Evolutionary conservation across 2,113 vertebrate genomes (phyloP).

Genomic region (Coregonus clupeaformis): DNA sequence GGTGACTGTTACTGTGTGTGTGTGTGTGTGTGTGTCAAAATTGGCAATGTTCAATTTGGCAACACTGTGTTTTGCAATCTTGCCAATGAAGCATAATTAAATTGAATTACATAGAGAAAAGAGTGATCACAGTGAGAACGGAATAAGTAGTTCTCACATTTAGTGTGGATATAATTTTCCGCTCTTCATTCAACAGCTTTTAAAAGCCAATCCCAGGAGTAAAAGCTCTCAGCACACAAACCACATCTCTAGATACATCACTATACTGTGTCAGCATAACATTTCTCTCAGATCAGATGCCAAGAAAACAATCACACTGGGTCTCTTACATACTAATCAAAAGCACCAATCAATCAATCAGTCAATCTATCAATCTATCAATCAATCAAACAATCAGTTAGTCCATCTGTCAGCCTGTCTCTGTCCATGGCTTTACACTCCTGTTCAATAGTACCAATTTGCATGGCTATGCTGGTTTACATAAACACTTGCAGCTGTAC

Average conservation of each 20-base stretch:
- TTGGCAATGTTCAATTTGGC: no score
- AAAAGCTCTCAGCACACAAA: background rate
- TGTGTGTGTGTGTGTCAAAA: constrained; percentile 1
- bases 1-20: background rate
- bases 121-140: constrained; percentile 46
- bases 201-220: background rate
- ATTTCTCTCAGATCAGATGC: constrained; percentile 51
- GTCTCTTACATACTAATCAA: no score
- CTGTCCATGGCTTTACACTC: no score
- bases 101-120: constrained; percentile 41
- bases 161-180: constrained; percentile 54
- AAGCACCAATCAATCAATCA: no score
- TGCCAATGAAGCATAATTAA: constrained; percentile 48
- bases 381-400: no score
- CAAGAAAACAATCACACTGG: constrained; percentile 23
- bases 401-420: no score
- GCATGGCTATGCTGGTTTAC: no score
- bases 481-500: no score
- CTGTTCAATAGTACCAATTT: no score
- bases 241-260: background rate
- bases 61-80: constrained; percentile 14
- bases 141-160: constrained; percentile 56
- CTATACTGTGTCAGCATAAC: background rate
- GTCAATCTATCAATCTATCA: no score
- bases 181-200: constrained; percentile 24